Percentiles rank a stretch among this genome's conserved stretches.
Conservation (phyloP, 2,888 invertebrate species). For the Horisme vitalbata region DNA sequence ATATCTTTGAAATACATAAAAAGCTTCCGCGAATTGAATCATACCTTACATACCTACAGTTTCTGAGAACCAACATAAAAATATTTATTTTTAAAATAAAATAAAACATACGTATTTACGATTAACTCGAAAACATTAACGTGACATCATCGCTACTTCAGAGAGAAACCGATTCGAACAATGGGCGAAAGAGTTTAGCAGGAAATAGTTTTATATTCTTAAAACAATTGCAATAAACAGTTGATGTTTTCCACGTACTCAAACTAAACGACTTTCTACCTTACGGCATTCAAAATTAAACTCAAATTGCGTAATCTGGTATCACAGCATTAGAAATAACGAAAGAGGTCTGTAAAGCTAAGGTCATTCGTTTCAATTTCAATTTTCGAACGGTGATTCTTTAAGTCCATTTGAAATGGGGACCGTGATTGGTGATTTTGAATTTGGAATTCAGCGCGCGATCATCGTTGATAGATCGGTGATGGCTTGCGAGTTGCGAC, state of each 20-base stretch:
- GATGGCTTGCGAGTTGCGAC: constrained; percentile 39
- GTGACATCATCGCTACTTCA: constrained; percentile 67
- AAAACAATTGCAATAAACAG: constrained; percentile 69
- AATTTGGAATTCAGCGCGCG: constrained; percentile 76
- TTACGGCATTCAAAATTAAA: constrained; percentile 28
- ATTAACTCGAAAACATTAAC: constrained; percentile 46
- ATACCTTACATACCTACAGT: too few relatives aligned
- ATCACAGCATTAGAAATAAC: constrained; percentile 31
- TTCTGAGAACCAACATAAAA: constrained; percentile 2
- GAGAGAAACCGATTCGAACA: constrained; percentile 61
- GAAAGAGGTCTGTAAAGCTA: constrained; percentile 62
- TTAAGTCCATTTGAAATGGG: constrained; percentile 65
- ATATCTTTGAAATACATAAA: neutral
- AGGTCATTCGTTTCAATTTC: constrained; percentile 66
- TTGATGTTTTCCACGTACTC: constrained; percentile 38
- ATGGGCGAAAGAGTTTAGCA: constrained; percentile 71
- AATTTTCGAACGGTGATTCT: constrained; percentile 53
- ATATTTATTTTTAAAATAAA: neutral
- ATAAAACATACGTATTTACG: constrained; percentile 41
- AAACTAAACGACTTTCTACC: constrained; percentile 35
- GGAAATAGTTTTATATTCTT: constrained; percentile 77
- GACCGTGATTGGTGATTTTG: constrained; percentile 69
- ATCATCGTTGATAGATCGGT: constrained; percentile 72
- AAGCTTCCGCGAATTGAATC: neutral
- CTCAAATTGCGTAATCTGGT: constrained; percentile 30